Conservation (phyloP, 1,140 invertebrate genomes). For the Diachasmimorpha longicaudata region DNA sequence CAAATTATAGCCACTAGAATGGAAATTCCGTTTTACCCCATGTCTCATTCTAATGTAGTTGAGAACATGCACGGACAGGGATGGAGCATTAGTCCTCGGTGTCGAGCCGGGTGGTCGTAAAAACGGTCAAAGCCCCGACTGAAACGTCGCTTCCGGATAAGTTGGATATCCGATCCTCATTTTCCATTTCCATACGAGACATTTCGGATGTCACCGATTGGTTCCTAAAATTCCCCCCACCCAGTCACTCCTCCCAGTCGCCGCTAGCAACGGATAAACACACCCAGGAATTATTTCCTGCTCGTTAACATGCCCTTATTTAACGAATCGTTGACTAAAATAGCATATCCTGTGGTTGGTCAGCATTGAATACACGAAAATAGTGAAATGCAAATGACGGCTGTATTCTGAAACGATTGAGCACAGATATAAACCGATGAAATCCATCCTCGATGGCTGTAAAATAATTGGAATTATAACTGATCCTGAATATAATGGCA, state of each 20-base stretch:
- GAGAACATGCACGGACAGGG: neutral
- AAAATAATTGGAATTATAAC: neutral
- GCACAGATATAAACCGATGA: neutral
- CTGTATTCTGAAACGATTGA: neutral
- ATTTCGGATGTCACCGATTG: neutral
- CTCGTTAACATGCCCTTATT: neutral
- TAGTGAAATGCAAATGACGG: neutral
- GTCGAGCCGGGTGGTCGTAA: neutral
- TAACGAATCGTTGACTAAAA: conserved; percentile 4
- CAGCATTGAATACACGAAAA: neutral
- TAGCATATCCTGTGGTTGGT: neutral
- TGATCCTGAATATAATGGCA: neutral
- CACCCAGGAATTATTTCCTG: neutral
- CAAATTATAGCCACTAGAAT: no score
- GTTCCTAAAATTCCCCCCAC: neutral
- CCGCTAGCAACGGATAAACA: neutral
- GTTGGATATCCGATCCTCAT: neutral
- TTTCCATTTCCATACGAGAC: neutral
- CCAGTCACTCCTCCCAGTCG: neutral
- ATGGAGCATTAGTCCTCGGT: neutral
- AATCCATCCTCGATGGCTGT: neutral
- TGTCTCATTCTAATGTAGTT: neutral
- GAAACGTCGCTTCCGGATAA: neutral
- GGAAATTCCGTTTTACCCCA: no score
- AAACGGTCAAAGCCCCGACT: neutral